These are phyloP conservation scores for Pocota personata DNA, from an alignment of 2,888 invertebrate genomes.

Conservation along the genomic window DNA sequence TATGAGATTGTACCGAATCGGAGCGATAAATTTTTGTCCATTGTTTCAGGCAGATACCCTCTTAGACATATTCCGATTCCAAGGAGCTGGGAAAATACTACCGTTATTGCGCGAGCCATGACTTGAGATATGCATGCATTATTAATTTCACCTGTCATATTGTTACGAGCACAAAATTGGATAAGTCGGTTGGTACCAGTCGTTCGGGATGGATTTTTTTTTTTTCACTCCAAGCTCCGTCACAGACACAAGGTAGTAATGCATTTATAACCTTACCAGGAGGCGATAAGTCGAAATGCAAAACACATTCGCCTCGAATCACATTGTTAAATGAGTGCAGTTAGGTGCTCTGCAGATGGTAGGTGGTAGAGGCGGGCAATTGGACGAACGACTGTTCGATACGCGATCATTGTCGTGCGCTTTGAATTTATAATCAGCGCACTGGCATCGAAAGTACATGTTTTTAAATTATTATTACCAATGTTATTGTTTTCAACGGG, in stretches of 20 bases:
- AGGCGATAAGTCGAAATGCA: conserved; percentile 47
- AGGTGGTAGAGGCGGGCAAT: conserved; percentile 33
- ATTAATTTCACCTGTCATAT: conserved; percentile 63
- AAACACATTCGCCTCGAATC: conserved; percentile 44
- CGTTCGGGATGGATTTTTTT: conserved; percentile 12
- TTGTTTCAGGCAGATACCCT: conserved; percentile 40
- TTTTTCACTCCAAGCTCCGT: not conserved
- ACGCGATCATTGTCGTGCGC: conserved; percentile 54
- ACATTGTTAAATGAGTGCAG: conserved; percentile 35
- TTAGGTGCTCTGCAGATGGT: conserved; percentile 32
- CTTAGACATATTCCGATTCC: conserved; percentile 11
- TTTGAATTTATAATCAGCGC: conserved; percentile 65
- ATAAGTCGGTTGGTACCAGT: conserved; percentile 11
- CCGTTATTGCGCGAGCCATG: not conserved
- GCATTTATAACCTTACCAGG: conserved; percentile 23
- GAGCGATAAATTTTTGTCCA: conserved; percentile 16
- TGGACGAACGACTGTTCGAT: conserved; percentile 18
- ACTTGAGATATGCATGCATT: conserved; percentile 29
- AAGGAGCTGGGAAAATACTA: conserved; percentile 2
- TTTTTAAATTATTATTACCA: conserved; percentile 71
- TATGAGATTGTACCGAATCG: conserved; percentile 30
- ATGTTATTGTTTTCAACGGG: conserved; percentile 70
- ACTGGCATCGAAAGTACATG: conserved; percentile 62
- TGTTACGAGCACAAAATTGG: conserved; percentile 48
- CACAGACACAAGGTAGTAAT: conserved; percentile 2